These are phyloP conservation scores for Aramus guarauna DNA, from an alignment of 2,113 vertebrate genomes.

Conservation along the genomic window DNA sequence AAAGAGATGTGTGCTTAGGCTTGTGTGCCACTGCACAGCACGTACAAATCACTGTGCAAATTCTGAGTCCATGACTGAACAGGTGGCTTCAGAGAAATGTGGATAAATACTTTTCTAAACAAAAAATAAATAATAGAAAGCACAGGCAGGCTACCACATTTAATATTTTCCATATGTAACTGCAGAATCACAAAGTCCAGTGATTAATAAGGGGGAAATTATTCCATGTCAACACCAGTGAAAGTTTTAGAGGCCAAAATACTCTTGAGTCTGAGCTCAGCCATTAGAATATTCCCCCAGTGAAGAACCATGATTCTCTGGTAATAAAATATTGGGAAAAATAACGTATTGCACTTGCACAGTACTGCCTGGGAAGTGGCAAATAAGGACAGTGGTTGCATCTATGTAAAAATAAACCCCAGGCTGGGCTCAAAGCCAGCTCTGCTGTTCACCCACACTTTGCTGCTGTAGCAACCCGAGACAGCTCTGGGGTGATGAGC, in stretches of 20 bases:
- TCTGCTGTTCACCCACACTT: slow-evolving; percentile 18
- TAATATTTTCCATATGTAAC: slow-evolving; percentile 18
- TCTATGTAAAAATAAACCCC: neutral
- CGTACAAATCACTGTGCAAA: neutral
- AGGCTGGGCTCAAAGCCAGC: slow-evolving; percentile 26
- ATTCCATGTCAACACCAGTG: neutral
- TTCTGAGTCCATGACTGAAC: neutral
- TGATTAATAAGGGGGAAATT: neutral
- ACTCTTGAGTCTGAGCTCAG: neutral
- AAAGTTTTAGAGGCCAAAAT: neutral
- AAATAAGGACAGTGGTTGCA: slow-evolving; percentile 29
- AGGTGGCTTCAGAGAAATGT: neutral
- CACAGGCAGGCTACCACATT: neutral
- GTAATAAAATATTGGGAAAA: neutral
- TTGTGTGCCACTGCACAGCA: neutral
- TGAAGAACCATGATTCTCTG: neutral
- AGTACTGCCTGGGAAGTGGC: neutral
- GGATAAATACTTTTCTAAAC: slow-evolving; percentile 3
- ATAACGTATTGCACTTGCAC: neutral
- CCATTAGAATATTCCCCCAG: neutral
- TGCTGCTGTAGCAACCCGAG: neutral
- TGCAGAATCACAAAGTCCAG: neutral
- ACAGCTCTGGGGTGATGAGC: neutral
- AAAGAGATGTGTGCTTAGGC: neutral
- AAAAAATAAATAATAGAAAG: neutral